These are phyloP conservation scores for Bolborhynchus lineola DNA, from an alignment of 2,113 vertebrate genomes.

Conservation along the genomic window DNA sequence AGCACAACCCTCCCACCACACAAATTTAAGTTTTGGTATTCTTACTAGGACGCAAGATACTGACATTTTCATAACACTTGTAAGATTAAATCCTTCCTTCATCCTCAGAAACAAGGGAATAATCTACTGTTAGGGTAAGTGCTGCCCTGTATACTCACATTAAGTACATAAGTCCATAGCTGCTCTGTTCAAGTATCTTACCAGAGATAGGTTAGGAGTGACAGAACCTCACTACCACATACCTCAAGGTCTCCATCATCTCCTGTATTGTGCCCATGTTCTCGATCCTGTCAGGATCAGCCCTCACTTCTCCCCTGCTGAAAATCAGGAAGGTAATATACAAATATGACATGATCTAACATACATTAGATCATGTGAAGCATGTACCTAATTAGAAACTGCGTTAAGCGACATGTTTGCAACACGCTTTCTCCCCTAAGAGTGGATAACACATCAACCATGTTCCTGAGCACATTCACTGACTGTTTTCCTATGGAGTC, in stretches of 20 bases:
- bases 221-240: neutral
- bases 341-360: neutral
- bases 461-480: neutral
- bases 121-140: neutral
- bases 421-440: neutral
- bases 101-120: neutral
- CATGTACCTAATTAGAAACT: neutral
- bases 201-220: neutral
- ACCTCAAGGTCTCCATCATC: neutral
- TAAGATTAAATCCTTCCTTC: neutral
- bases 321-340: neutral
- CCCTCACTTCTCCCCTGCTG: neutral
- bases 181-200: neutral
- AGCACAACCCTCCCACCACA: neutral
- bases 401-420: rapidly evolving
- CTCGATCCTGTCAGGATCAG: neutral
- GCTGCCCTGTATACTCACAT: neutral
- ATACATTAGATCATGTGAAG: rapidly evolving
- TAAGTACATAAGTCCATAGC: neutral
- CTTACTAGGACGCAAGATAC: neutral
- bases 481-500: neutral
- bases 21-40: neutral
- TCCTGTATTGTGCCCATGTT: neutral
- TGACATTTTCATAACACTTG: neutral
- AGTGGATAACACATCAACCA: rapidly evolving